Base-by-base conservation (phyloP, 92 coral and sea anemone species). In the Zoanthus sansibaricus region DNA sequence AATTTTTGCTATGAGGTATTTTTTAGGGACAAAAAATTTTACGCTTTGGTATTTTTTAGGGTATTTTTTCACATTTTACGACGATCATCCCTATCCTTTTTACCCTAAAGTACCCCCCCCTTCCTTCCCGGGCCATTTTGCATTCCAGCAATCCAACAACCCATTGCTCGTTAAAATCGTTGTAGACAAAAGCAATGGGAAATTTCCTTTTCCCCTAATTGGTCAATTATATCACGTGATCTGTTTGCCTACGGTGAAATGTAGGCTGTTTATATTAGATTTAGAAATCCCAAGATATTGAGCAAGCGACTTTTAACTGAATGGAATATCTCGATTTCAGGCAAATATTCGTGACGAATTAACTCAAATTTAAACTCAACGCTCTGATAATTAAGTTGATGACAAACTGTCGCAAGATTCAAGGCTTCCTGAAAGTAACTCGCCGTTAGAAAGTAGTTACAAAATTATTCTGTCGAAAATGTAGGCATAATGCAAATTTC, bases 401-500 rank as follows among this genome's bases (percentile, higher is more conserved):
- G 85, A 30, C 46, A 44, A n/a, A 32, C 45, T 14, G 33, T 66
- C 46, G 30, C 46, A 31, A 3, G 62, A 58, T 2, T 8, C 46
- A 46, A 21, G 14, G 44, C 9, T 47, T 66, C n/a, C 25, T n/a
- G 14, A 20, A 66, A 47, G 59, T 80, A 17, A 66, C 72, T 47
- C 12, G 44, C 30, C 85, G 31, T 49, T 9, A 70, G 46, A 31
- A 10, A 80, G 11, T 64, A 30, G 85, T 67, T 80, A 80, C 55
- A 66, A 66, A 66, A 13, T 62, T 54, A 42, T 33, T 59, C 42
- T 61, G 72, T 79, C 84, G 84, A 79, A n/a, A 79, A 80, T 80
- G 85, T 80, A 46, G 85, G 74, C 21, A 70, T 67, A 80, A 80
- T 80, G 85, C 85, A 80, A 80, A 80, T 80, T 80, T 80, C 85